A percentile compares a stretch with the other conserved stretches of the same genome.
These are phyloP conservation scores for Callipepla squamata DNA, from an alignment of 2,113 vertebrate species.

Conservation along the genomic window DNA sequence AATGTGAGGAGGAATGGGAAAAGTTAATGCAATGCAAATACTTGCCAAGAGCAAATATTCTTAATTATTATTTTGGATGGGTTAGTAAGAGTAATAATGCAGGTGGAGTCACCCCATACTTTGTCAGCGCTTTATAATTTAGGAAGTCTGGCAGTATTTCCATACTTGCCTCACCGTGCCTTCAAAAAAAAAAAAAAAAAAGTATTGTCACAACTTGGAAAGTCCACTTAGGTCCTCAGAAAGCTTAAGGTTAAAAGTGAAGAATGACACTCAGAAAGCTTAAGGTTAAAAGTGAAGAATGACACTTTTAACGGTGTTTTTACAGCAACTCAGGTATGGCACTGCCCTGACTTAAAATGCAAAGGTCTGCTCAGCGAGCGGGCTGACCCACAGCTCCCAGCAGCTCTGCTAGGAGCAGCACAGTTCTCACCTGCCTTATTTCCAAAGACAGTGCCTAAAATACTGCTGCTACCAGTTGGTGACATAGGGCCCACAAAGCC, in stretches of 20 bases:
- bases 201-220: neutral
- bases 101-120: conserved; percentile 31
- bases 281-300: neutral
- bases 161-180: neutral
- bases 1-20: conserved; percentile 31
- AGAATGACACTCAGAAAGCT: neutral
- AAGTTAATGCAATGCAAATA: conserved; percentile 59
- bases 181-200: neutral
- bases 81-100: conserved; percentile 24
- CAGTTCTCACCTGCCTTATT: neutral
- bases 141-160: conserved; percentile 38
- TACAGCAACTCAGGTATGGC: neutral
- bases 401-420: neutral
- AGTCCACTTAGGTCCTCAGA: accelerated
- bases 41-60: conserved; percentile 15
- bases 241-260: neutral
- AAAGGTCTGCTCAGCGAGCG: neutral
- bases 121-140: conserved; percentile 56
- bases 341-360: neutral
- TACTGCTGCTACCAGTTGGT: neutral
- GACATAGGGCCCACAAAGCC: neutral
- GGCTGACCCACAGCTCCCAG: accelerated
- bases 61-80: conserved; percentile 60
- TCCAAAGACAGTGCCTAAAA: neutral
- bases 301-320: neutral